phyloP scores from a whole-genome alignment of 2,888 invertebrate genomes.

The Caenorhabditis sinica region DNA sequence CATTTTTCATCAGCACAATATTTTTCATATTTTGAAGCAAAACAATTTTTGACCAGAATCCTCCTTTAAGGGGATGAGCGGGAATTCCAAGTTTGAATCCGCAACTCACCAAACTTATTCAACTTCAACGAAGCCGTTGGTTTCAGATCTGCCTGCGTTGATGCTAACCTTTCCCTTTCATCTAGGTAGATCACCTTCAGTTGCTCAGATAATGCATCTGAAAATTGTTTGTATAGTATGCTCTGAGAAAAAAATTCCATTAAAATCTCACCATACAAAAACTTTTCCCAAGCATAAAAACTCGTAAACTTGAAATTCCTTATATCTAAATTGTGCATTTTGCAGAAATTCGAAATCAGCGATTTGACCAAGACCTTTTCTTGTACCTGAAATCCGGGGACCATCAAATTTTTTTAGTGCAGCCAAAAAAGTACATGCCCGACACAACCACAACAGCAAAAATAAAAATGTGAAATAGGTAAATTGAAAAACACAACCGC shows the following conservation, averaged over 20 bases:
- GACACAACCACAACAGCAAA: background rate
- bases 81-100: background rate
- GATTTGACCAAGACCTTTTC: slow-evolving; percentile 82
- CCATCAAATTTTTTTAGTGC: background rate
- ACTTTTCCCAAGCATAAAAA: slow-evolving; percentile 83
- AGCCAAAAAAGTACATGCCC: background rate
- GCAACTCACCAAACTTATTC: slow-evolving; percentile 57
- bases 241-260: slow-evolving; percentile 4
- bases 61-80: background rate
- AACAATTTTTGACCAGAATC: no score
- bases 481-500: slow-evolving; percentile 29
- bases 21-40: no score
- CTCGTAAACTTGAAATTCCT: slow-evolving; percentile 79
- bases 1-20: no score
- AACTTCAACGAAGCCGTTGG: slow-evolving; percentile 35
- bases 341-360: slow-evolving; percentile 81
- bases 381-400: slow-evolving; percentile 74
- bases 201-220: slow-evolving; percentile 82
- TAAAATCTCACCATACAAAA: slow-evolving; percentile 80
- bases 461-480: background rate
- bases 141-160: slow-evolving; percentile 51
- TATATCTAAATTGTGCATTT: slow-evolving; percentile 80
- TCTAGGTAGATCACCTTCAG: slow-evolving; percentile 82
- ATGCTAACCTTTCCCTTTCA: slow-evolving; percentile 75
- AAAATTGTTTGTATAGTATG: background rate